Evolutionary conservation across 2,888 invertebrate genomes (phyloP).

Genomic region (Conops quadrifasciatus): DNA sequence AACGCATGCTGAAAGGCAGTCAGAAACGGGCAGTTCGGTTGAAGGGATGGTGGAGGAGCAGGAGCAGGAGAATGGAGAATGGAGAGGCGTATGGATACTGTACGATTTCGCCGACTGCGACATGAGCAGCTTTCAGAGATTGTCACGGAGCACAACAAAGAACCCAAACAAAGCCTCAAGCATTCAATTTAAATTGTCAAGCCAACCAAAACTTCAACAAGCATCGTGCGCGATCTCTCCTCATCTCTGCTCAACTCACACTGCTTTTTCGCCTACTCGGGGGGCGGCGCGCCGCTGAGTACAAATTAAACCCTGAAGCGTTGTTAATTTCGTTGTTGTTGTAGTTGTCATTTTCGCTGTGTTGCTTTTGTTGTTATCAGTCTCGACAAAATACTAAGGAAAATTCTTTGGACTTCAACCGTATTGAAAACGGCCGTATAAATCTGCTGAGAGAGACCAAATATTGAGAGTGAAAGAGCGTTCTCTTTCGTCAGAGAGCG

Average conservation of each 20-base stretch:
- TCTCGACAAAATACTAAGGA: conserved; percentile 20
- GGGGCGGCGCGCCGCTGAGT: conserved; percentile 50
- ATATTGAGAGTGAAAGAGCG: neutral
- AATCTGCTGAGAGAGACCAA: neutral
- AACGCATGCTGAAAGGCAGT: neutral
- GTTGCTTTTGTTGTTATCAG: conserved; percentile 40
- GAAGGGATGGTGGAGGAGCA: neutral
- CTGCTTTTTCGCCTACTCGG: conserved; percentile 8
- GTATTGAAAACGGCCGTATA: conserved; percentile 54
- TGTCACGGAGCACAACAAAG: conserved; percentile 56
- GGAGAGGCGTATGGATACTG: neutral
- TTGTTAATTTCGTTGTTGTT: conserved; percentile 34
- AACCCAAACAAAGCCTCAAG: conserved; percentile 63
- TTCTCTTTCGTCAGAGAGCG: conserved; percentile 18
- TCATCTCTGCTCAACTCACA: conserved; percentile 3
- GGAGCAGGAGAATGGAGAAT: neutral
- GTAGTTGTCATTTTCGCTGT: conserved; percentile 33
- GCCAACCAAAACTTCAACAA: conserved; percentile 32
- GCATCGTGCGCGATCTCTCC: neutral
- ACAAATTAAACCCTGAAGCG: conserved; percentile 59
- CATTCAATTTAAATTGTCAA: conserved; percentile 61
- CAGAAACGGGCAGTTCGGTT: neutral
- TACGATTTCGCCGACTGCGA: conserved; percentile 43
- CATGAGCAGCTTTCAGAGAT: conserved; percentile 55
- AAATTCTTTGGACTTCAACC: conserved; percentile 58